These are phyloP conservation scores for Apis mellifera DNA, from an alignment of 1,140 invertebrate genomes.

Conservation along the genomic window DNA sequence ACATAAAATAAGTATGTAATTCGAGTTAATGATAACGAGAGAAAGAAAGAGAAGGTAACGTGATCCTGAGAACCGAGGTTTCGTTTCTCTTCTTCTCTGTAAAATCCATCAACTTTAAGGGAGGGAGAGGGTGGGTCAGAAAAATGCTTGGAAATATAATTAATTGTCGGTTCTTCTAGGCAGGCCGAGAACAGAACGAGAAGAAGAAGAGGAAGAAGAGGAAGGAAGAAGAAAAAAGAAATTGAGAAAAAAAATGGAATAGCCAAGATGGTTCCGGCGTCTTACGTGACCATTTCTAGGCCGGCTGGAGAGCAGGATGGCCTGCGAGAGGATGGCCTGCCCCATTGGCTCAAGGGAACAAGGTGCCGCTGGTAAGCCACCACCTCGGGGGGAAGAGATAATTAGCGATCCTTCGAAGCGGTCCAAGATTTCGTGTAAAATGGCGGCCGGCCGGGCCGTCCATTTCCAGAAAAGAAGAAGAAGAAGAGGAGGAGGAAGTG, in stretches of 20 bases:
- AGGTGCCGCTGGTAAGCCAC: conserved; percentile 33
- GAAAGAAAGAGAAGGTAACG: neutral
- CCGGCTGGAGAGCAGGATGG: conserved; percentile 28
- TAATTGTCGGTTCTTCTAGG: conserved; percentile 35
- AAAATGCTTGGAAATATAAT: conserved; percentile 37
- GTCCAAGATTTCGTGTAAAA: conserved; percentile 23
- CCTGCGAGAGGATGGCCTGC: conserved; percentile 22
- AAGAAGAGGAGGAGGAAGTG: no score
- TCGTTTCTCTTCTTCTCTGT: neutral
- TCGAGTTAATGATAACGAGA: no score
- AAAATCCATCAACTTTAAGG: conserved; percentile 19
- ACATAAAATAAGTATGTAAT: no score
- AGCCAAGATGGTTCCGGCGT: conserved; percentile 50
- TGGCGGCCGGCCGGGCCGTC: neutral
- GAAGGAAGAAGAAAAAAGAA: neutral
- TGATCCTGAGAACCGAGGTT: neutral
- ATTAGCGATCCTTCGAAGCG: conserved; percentile 28
- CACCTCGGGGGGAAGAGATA: conserved; percentile 42
- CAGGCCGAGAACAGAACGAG: neutral
- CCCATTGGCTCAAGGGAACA: conserved; percentile 36
- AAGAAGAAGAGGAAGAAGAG: no score
- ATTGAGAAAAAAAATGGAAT: conserved; percentile 35
- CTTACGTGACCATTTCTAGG: conserved; percentile 51
- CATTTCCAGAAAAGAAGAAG: no score
- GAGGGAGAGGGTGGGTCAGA: neutral